Evolutionary conservation across 2,888 invertebrate species (phyloP).

Genomic region (Smittia sp.): DNA sequence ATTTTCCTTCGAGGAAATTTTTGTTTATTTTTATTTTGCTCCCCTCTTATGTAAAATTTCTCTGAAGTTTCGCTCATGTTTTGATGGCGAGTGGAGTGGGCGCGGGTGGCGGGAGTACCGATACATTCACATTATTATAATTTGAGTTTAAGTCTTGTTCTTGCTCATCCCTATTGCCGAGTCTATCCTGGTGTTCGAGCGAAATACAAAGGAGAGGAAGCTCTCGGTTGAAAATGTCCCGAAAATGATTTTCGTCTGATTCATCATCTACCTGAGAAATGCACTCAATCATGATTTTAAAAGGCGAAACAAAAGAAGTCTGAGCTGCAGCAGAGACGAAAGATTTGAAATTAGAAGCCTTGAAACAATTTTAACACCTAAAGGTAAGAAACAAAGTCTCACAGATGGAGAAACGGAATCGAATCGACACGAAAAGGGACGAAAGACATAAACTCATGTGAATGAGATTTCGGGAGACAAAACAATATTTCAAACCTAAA

Average conservation of each 20-base stretch:
- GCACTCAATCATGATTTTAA: constrained; percentile 14
- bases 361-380: constrained; percentile 18
- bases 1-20: neutral
- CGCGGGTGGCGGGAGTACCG: neutral
- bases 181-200: neutral
- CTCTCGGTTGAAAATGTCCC: neutral
- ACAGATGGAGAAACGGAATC: constrained; percentile 8
- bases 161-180: neutral
- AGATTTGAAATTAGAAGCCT: constrained; percentile 10
- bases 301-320: neutral
- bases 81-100: neutral
- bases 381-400: constrained; percentile 2
- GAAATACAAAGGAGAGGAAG: constrained; percentile 16
- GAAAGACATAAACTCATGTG: neutral
- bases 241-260: neutral
- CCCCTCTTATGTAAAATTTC: constrained; percentile 26
- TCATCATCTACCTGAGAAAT: constrained; percentile 20
- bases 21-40: constrained; percentile 29
- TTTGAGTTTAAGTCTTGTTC: constrained; percentile 27
- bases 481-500: neutral
- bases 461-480: neutral
- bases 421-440: neutral
- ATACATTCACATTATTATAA: constrained; percentile 37
- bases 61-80: constrained; percentile 17
- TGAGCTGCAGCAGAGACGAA: neutral